Percentiles rank a stretch among this genome's conserved stretches.
Evolutionary conservation across 1,140 invertebrate genomes (phyloP).

Genomic region (Lasioglossum albipes): DNA sequence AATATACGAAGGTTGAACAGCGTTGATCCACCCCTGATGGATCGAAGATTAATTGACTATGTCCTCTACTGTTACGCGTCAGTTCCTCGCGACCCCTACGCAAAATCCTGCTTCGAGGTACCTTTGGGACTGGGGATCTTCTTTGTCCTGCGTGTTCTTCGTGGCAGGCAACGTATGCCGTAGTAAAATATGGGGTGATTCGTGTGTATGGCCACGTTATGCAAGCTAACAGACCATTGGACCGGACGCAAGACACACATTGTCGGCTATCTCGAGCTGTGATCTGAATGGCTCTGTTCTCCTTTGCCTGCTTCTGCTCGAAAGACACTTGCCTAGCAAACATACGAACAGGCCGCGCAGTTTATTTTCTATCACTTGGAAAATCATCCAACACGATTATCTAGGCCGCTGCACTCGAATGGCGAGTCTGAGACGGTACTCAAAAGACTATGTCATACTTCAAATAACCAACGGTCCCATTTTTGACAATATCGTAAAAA

Average conservation of each 20-base stretch:
- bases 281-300: constrained; percentile 39
- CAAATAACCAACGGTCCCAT: too few species aligned
- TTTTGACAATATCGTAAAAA: too few species aligned
- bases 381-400: too few species aligned
- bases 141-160: constrained; percentile 14
- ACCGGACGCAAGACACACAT: constrained; percentile 20
- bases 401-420: too few species aligned
- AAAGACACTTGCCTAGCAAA: background rate
- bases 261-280: constrained; percentile 25
- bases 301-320: background rate
- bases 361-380: too few species aligned
- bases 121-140: constrained; percentile 23
- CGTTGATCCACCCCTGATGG: background rate
- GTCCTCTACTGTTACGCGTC: background rate
- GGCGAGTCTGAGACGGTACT: too few species aligned
- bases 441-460: too few species aligned
- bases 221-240: constrained; percentile 39
- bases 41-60: constrained; percentile 6
- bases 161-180: constrained; percentile 7
- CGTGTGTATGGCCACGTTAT: constrained; percentile 17
- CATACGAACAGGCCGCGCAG: too few species aligned
- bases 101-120: background rate
- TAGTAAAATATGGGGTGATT: constrained; percentile 22
- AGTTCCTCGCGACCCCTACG: background rate
- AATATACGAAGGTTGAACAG: background rate